phyloP scores from a whole-genome alignment of 2,797 vertebrate genomes.

The Catamblyrhynchus diadema region DNA sequence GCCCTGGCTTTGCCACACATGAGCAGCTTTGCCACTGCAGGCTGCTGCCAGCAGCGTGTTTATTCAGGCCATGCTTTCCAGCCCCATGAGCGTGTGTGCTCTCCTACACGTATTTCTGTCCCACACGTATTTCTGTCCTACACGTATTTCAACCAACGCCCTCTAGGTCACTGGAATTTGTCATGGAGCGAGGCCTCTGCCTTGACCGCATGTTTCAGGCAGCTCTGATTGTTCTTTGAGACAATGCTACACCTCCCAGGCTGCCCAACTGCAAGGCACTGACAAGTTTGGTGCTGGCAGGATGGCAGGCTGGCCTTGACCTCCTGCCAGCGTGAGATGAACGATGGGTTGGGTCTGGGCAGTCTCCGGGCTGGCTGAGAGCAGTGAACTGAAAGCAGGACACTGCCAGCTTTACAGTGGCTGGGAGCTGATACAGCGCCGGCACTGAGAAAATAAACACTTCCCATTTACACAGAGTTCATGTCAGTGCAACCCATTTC shows the following conservation, averaged over 20 bases:
- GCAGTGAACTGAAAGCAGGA: neutral
- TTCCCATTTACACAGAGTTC: conserved; percentile 19
- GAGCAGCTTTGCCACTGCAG: neutral
- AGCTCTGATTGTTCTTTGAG: neutral
- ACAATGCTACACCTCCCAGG: conserved; percentile 13
- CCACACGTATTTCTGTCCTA: fast-evolving
- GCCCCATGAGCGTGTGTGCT: fast-evolving
- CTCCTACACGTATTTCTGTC: fast-evolving
- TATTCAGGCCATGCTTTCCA: fast-evolving
- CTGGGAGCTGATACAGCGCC: neutral
- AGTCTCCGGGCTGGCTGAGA: neutral
- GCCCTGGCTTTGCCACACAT: neutral
- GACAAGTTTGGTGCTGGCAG: neutral
- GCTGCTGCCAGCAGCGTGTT: neutral
- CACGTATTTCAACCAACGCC: neutral
- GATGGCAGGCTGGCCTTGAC: conserved; percentile 35
- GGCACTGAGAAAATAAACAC: neutral
- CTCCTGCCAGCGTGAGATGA: neutral
- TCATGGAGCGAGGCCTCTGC: neutral
- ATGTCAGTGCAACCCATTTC: neutral
- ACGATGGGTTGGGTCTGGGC: neutral
- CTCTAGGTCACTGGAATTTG: neutral
- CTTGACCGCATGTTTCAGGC: neutral
- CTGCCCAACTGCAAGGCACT: neutral
- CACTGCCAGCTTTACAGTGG: neutral